Conservation (phyloP, 2,113 vertebrate genomes). For the Cathartes aura region DNA sequence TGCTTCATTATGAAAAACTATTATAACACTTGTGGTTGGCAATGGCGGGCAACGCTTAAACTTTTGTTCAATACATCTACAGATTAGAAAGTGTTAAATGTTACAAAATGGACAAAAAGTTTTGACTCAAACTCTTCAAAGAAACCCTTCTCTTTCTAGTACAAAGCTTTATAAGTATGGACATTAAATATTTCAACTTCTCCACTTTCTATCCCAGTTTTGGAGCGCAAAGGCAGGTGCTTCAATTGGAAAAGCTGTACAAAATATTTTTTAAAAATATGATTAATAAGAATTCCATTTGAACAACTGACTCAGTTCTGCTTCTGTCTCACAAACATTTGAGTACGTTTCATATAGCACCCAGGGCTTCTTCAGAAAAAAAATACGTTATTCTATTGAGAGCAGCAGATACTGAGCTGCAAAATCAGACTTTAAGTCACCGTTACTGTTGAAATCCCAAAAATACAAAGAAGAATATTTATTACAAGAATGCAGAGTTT, state of each 20-base stretch:
- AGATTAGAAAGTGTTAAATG: conserved; percentile 14
- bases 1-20: conserved; percentile 97
- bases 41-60: conserved; percentile 92
- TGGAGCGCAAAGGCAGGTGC: background rate
- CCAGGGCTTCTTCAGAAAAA: background rate
- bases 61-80: conserved; percentile 96
- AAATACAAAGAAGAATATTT: background rate
- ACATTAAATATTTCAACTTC: background rate
- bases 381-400: background rate
- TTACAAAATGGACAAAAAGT: background rate
- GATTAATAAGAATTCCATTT: background rate
- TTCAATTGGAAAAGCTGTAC: background rate
- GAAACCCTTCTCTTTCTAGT: background rate
- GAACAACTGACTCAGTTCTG: background rate
- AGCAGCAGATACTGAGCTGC: background rate
- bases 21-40: conserved; percentile 94
- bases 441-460: background rate
- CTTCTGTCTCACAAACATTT: background rate
- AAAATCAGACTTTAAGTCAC: background rate
- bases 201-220: background rate
- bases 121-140: background rate
- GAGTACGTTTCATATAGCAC: background rate
- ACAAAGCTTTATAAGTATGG: background rate
- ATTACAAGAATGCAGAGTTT: background rate
- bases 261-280: background rate